phyloP scores from a whole-genome alignment of 35 echinoderm and acorn worm genomes.

The Patiria miniata region DNA sequence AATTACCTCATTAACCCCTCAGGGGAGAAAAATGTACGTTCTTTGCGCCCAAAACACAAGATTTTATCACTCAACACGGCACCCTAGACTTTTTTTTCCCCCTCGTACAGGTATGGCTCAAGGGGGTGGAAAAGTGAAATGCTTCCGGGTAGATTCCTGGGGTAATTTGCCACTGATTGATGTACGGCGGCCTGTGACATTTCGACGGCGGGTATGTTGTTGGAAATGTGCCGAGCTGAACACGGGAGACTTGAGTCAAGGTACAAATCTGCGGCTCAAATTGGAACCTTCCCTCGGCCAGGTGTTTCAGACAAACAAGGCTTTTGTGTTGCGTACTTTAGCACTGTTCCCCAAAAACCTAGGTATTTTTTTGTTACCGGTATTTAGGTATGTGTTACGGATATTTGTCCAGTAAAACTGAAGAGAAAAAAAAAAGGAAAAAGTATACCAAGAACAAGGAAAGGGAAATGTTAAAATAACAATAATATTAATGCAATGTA shows the following conservation, averaged over 20 bases:
- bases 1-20: neutral
- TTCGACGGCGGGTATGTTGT: neutral
- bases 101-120: neutral
- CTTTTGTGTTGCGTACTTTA: too few relatives aligned
- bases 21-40: neutral
- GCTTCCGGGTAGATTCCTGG: slow-evolving; percentile 1
- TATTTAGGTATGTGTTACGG: too few relatives aligned
- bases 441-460: too few relatives aligned
- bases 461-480: too few relatives aligned
- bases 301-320: neutral
- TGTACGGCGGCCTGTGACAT: neutral
- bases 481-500: too few relatives aligned
- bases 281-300: neutral
- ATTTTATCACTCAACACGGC: slow-evolving; percentile 15
- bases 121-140: slow-evolving; percentile 6
- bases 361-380: too few relatives aligned
- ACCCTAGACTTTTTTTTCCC: neutral
- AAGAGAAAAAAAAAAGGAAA: too few relatives aligned
- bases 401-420: too few relatives aligned
- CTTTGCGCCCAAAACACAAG: neutral
- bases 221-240: neutral
- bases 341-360: too few relatives aligned
- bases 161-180: slow-evolving; percentile 27
- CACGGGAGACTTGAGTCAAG: neutral
- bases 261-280: neutral